Evolutionary conservation across 1,140 invertebrate genomes (phyloP).

Genomic region (Pogonomyrmex californicus): DNA sequence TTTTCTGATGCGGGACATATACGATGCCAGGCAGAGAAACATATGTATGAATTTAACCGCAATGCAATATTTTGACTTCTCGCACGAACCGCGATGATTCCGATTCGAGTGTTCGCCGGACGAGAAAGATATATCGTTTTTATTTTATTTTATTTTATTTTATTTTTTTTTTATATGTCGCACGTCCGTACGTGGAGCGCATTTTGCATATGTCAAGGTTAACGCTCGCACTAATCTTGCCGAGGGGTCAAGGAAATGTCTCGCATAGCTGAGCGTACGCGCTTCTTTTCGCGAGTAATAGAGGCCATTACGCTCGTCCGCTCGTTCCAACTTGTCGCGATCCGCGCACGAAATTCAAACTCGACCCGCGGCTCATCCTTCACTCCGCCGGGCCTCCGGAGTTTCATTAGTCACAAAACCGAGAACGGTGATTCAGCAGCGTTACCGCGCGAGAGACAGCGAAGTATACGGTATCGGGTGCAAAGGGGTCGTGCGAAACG

Average conservation of each 20-base stretch:
- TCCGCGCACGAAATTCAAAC: conserved; percentile 49
- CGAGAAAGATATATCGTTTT: neutral
- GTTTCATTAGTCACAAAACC: conserved; percentile 74
- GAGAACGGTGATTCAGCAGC: conserved; percentile 70
- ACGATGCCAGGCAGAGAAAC: neutral
- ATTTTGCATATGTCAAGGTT: conserved; percentile 8
- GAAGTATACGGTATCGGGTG: conserved; percentile 74
- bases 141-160: too few relatives aligned
- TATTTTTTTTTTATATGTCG: neutral
- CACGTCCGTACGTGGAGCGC: neutral
- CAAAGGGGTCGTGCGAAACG: conserved; percentile 76
- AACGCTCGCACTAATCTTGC: conserved; percentile 6
- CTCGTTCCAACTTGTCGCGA: conserved; percentile 37
- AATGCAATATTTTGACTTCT: conserved; percentile 10
- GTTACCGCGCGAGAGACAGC: conserved; percentile 57
- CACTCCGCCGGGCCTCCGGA: conserved; percentile 33
- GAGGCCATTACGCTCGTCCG: neutral
- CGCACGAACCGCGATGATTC: neutral
- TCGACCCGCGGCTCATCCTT: conserved; percentile 54
- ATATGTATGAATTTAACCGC: conserved; percentile 10
- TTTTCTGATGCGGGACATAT: neutral
- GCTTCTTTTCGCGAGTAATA: conserved; percentile 48
- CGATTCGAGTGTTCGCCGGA: neutral
- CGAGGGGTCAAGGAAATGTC: conserved; percentile 4
- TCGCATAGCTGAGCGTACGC: conserved; percentile 11